A percentile compares a stretch with the other conserved stretches of the same genome.
Conservation (phyloP, 2,797 vertebrate genomes). For the Synaphobranchus kaupii region DNA sequence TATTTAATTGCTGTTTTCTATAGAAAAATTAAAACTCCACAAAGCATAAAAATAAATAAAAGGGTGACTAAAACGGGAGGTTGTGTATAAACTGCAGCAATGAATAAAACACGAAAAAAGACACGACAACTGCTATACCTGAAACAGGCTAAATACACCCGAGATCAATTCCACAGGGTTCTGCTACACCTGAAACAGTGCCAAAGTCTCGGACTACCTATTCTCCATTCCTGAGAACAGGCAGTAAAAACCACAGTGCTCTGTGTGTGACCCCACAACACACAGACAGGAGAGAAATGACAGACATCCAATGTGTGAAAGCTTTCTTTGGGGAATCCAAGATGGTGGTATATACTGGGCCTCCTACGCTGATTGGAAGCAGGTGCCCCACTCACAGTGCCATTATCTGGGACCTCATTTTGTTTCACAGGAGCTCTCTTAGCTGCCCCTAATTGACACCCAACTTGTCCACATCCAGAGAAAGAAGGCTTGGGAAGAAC, state of each 20-base stretch:
- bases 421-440: not conserved
- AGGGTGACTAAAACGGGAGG: no score
- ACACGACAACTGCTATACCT: no score
- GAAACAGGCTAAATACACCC: not conserved
- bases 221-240: not conserved
- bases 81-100: no score
- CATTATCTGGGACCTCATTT: not conserved
- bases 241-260: not conserved
- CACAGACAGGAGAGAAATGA: not conserved
- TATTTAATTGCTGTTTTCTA: no score
- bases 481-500: conserved; percentile 53
- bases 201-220: not conserved
- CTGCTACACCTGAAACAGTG: not conserved
- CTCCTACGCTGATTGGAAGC: not conserved
- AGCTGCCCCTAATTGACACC: not conserved
- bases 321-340: not conserved
- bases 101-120: no score
- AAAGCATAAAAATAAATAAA: no score
- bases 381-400: not conserved
- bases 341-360: not conserved
- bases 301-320: not conserved
- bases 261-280: not conserved
- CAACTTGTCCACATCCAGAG: not conserved
- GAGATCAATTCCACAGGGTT: not conserved
- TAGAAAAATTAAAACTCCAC: no score